Evolutionary conservation across 2,113 vertebrate species (phyloP).

Genomic region (Zootoca vivipara): DNA sequence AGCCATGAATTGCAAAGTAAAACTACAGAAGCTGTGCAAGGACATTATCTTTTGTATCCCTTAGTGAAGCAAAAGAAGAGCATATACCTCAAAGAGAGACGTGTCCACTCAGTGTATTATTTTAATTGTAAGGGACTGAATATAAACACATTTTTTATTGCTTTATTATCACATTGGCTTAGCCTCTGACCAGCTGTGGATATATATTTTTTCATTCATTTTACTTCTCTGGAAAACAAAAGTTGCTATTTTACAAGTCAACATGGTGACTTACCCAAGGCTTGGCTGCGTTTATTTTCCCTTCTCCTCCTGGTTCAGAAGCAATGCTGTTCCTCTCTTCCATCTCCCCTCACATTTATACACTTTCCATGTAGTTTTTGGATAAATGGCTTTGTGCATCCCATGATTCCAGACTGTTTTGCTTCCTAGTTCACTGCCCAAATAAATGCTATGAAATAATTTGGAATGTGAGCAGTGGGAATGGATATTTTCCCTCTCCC

Average conservation of each 20-base stretch:
- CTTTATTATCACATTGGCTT: constrained; percentile 40
- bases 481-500: background rate
- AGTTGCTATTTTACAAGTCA: constrained; percentile 48
- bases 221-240: constrained; percentile 51
- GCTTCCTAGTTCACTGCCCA: background rate
- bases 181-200: constrained; percentile 40
- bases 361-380: background rate
- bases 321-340: background rate
- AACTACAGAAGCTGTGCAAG: constrained; percentile 68
- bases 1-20: constrained; percentile 81
- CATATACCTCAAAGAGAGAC: constrained; percentile 53
- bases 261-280: background rate
- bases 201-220: constrained; percentile 53
- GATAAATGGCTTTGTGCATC: background rate
- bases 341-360: background rate
- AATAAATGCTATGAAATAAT: constrained; percentile 4
- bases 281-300: background rate
- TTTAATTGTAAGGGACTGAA: constrained; percentile 66
- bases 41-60: constrained; percentile 63
- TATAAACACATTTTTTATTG: constrained; percentile 66
- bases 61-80: constrained; percentile 66
- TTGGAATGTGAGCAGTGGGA: background rate
- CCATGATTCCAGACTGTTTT: background rate
- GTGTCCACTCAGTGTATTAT: constrained; percentile 68
- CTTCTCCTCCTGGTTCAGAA: background rate